Evolutionary conservation across 2,888 invertebrate genomes (phyloP), one percentile per base, ranked within the genome.

Genomic region (Hypsopygia costalis): DNA sequence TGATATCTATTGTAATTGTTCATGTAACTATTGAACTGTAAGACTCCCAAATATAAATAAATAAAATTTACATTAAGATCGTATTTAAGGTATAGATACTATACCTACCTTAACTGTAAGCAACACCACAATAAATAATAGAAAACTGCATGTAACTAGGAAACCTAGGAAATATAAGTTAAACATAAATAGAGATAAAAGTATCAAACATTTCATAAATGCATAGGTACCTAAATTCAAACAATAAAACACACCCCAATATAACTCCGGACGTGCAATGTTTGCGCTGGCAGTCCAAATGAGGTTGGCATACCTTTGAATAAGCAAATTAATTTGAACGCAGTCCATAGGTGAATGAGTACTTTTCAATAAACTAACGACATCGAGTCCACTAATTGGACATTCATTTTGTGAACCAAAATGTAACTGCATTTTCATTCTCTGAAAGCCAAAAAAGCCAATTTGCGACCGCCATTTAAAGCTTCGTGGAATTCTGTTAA

Each of bases 271-370:
- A 30, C 10, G 30, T 31, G 22, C 21, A 37, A 22, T 38, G 32
- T 38, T 32, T 12, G 25, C 1, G 6, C 12, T 11, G 11, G 29
- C 27, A 32, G 36, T 25, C 36, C 39, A 22, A 34, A 40, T 29
- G 42, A 41, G 30, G 31, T 35, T 35, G 41, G 42, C 40, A 42
- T 31, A 37, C 46, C 43, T 57, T 58, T 62, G 66, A 69, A 70
- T 66, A 65, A 62, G 49, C 63, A 66, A 69, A 71, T 70, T 67
- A 68, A 69, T 67, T 60, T 54, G 44, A 43, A 36, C 47, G 46
- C 50, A 49, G 46, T 42, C 44, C 49, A 49, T 45, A 50, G 51
- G 49, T 42, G 53, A n/a, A n/a, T n/a, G n/a, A 50, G 51, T 50
- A 49, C 44, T 52, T 55, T 52, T 51, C 51, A 51, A 53, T 54